phyloP scores from a whole-genome alignment of 2,797 vertebrate species.

The Urocyon cinereoargenteus region DNA sequence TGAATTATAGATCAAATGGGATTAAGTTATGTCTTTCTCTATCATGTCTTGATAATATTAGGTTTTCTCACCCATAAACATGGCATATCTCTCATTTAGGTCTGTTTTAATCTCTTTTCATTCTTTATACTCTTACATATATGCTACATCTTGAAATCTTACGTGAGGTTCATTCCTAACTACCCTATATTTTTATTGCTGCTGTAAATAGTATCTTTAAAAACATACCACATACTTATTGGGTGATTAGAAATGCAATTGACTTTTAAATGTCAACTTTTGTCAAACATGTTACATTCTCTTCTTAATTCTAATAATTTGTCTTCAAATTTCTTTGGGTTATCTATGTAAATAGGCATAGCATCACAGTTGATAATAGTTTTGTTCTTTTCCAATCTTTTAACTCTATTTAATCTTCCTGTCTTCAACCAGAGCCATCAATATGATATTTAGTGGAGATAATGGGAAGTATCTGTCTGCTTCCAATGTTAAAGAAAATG shows the following conservation, averaged over 20 bases:
- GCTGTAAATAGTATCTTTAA: not conserved
- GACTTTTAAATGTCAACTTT: not conserved
- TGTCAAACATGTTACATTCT: conserved; percentile 6
- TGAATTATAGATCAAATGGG: not conserved
- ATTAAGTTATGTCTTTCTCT: not conserved
- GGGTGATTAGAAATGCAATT: not conserved
- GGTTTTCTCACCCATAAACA: conserved; percentile 26
- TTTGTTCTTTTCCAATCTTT: conserved; percentile 44
- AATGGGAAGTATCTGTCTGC: not conserved
- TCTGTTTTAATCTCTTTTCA: not conserved
- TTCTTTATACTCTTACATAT: not conserved
- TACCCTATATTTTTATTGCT: not conserved
- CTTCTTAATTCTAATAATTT: conserved; percentile 55
- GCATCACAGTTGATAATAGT: not conserved
- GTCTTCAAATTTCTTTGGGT: not conserved
- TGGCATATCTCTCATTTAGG: not conserved
- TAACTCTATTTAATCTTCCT: conserved; percentile 62
- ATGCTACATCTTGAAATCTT: not conserved
- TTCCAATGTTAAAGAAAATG: conserved; percentile 63
- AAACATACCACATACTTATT: not conserved
- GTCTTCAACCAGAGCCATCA: conserved; percentile 8
- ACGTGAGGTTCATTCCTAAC: not conserved
- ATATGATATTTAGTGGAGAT: conserved; percentile 24
- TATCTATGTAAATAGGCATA: conserved; percentile 46
- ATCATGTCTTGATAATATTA: not conserved